A percentile compares a stretch with the other conserved stretches of the same genome.
Evolutionary conservation across 2,113 vertebrate species (phyloP).

Genomic region (Arothron firmamentum): DNA sequence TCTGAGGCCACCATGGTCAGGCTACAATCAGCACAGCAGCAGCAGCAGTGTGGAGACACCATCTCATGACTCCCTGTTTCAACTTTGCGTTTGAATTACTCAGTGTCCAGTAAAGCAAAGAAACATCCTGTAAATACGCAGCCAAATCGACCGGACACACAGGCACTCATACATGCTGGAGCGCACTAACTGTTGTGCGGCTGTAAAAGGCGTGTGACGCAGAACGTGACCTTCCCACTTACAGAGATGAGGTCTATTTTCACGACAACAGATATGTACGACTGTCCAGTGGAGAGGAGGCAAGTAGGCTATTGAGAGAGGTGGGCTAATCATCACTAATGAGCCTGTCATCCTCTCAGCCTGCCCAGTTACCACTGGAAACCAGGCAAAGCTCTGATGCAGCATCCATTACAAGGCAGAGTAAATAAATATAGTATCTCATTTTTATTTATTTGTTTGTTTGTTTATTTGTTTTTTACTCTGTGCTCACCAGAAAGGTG

Average conservation of each 20-base stretch:
- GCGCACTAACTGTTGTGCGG: conserved; percentile 3
- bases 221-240: conserved; percentile 33
- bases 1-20: conserved; percentile 2
- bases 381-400: conserved; percentile 48
- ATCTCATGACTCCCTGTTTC: not conserved
- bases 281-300: conserved; percentile 53
- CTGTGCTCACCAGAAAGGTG: conserved; percentile 7
- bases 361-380: conserved; percentile 51
- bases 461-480: conserved; percentile 12
- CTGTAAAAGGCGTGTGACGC: conserved; percentile 32
- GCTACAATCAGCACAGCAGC: not conserved
- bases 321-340: conserved; percentile 65
- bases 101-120: not conserved
- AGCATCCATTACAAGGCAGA: conserved; percentile 28
- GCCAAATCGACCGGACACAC: conserved; percentile 4
- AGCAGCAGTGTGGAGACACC: conserved; percentile 1
- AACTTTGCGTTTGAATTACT: conserved; percentile 15
- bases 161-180: not conserved
- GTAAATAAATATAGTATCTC: conserved; percentile 26
- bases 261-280: conserved; percentile 48
- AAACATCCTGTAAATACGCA: too few species aligned
- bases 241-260: conserved; percentile 37
- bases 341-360: conserved; percentile 61
- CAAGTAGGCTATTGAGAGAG: conserved; percentile 44
- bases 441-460: not conserved